Conservation (phyloP, 2,113 vertebrate genomes). For the Ctenodactylus gundi region DNA sequence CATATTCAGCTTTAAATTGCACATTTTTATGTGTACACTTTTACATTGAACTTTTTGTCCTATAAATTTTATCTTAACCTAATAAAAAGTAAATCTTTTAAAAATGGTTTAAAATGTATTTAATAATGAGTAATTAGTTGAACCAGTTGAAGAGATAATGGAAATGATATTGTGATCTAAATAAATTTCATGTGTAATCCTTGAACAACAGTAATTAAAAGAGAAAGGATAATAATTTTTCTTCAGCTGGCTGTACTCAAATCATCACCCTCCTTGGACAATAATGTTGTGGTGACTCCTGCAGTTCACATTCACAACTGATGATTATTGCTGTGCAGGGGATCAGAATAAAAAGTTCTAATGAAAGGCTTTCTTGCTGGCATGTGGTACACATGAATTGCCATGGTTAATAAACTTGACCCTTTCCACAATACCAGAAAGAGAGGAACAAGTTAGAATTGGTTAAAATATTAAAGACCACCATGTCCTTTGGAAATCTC, state of each 20-base stretch:
- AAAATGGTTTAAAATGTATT: background rate
- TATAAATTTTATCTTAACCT: background rate
- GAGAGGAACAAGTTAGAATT: background rate
- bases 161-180: background rate
- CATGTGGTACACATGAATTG: background rate
- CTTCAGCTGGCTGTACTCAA: background rate
- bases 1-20: too few relatives aligned
- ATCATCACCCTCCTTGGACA: background rate
- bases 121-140: background rate
- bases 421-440: background rate
- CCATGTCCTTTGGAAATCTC: background rate
- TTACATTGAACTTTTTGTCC: background rate
- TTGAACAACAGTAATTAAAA: background rate
- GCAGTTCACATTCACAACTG: background rate
- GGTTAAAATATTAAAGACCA: background rate
- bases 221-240: constrained; percentile 10
- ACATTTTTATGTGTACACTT: background rate
- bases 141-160: background rate
- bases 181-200: background rate
- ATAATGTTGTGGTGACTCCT: background rate
- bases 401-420: background rate
- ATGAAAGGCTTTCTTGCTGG: background rate
- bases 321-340: background rate
- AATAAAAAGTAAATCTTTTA: background rate
- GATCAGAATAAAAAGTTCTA: background rate